Conservation (phyloP, 2,113 vertebrate species). For the Carassius carassius region DNA sequence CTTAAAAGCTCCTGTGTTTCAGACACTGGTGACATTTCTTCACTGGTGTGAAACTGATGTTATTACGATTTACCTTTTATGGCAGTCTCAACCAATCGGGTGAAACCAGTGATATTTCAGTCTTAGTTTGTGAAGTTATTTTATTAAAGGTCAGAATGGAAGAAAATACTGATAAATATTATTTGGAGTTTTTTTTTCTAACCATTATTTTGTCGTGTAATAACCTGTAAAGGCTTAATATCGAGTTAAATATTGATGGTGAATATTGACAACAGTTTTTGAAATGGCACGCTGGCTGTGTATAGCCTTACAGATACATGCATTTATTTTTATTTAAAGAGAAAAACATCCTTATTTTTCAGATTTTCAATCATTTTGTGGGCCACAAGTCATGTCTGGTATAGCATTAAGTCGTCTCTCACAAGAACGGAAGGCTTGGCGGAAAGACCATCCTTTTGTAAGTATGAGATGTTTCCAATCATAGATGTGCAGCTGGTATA, state of each 20-base stretch:
- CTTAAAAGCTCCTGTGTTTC: not conserved
- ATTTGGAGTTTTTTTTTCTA: no score
- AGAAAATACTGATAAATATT: not conserved
- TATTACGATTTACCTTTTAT: not conserved
- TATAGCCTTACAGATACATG: not conserved
- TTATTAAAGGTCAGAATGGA: not conserved
- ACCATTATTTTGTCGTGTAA: accelerated
- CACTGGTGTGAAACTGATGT: not conserved
- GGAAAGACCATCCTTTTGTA: constrained; percentile 98
- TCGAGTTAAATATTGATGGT: no score
- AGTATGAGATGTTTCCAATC: constrained; percentile 64
- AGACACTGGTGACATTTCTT: not conserved
- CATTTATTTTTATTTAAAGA: not conserved
- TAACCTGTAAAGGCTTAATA: not conserved
- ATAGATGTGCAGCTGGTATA: not conserved
- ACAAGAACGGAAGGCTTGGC: constrained; percentile 76
- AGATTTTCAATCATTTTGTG: constrained; percentile 62
- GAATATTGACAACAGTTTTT: not conserved
- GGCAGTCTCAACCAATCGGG: not conserved
- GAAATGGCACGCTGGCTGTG: not conserved
- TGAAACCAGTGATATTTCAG: no score
- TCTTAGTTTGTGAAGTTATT: not conserved
- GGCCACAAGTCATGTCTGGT: constrained; percentile 87
- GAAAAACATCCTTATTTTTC: not conserved
- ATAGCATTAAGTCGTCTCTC: constrained; percentile 95